Evolutionary conservation across 2,113 vertebrate species (phyloP).

Genomic region (Pyrgilauda ruficollis): DNA sequence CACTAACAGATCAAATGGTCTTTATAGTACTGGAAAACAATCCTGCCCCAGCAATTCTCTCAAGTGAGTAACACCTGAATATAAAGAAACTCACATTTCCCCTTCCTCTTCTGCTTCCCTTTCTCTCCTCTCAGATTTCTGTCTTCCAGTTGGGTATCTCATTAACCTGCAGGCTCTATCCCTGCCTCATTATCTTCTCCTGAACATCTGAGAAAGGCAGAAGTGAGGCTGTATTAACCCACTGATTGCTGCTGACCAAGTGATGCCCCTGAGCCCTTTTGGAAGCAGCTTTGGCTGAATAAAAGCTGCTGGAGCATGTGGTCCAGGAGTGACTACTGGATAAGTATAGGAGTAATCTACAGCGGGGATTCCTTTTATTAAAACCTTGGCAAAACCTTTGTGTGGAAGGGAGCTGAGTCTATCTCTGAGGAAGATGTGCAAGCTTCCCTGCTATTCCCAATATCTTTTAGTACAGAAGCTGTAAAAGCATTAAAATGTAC

Average conservation of each 20-base stretch:
- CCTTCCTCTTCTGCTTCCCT: background rate
- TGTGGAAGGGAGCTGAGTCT: background rate
- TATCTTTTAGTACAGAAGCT: background rate
- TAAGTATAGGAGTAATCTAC: background rate
- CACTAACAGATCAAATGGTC: background rate
- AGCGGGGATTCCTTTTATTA: background rate
- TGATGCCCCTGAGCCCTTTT: background rate
- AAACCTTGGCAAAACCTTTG: background rate
- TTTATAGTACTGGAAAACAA: background rate
- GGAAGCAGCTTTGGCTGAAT: background rate
- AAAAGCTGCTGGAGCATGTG: background rate
- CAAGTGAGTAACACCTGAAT: background rate
- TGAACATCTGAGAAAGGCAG: slow-evolving; percentile 4
- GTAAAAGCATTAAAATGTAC: background rate
- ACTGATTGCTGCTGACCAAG: background rate
- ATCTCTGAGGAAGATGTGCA: background rate
- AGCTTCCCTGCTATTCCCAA: background rate
- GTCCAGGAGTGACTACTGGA: background rate
- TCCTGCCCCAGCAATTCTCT: background rate
- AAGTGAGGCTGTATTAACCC: slow-evolving; percentile 25
- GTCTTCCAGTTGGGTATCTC: slow-evolving; percentile 13
- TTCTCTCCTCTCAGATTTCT: background rate
- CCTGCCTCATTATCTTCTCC: slow-evolving; percentile 23
- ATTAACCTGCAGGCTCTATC: slow-evolving; percentile 25
- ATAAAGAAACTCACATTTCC: background rate